Percentiles rank a stretch among this genome's conserved stretches.
Conservation (phyloP, 2,797 vertebrate species). For the Molossus molossus region DNA sequence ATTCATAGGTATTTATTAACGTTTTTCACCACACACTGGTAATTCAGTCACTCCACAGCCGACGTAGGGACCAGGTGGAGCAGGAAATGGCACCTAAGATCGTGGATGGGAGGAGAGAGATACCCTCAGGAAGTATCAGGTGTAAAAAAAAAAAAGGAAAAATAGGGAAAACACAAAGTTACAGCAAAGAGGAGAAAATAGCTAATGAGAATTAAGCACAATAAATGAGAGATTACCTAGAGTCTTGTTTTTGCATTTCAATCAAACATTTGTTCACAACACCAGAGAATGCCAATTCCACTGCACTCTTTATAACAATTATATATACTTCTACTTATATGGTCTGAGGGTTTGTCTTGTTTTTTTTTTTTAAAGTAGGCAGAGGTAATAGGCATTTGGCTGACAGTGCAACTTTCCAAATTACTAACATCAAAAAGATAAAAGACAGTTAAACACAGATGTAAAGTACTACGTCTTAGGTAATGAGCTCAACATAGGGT, state of each 20-base stretch:
- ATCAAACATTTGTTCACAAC: not conserved
- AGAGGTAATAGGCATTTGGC: not conserved
- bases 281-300: not conserved
- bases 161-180: not conserved
- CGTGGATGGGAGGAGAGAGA: not conserved
- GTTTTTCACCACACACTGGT: not conserved
- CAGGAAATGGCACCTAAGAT: not conserved
- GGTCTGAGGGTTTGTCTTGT: not conserved
- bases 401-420: constrained; percentile 14
- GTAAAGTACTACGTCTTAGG: not conserved
- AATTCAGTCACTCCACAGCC: not conserved
- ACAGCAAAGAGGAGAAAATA: not conserved
- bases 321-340: constrained; percentile 3
- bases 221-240: not conserved
- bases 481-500: not conserved
- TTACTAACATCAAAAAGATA: constrained; percentile 6
- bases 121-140: not conserved
- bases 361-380: constrained; percentile 15
- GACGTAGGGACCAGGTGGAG: not conserved
- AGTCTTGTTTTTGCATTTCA: constrained; percentile 5
- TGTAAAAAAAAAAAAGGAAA: not conserved
- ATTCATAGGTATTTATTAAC: not conserved
- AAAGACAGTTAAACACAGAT: constrained; percentile 10
- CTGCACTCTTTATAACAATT: not conserved
- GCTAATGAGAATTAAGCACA: not conserved